These are phyloP conservation scores for Andrena cerasifolii DNA, from an alignment of 1,140 invertebrate genomes.

Conservation along the genomic window DNA sequence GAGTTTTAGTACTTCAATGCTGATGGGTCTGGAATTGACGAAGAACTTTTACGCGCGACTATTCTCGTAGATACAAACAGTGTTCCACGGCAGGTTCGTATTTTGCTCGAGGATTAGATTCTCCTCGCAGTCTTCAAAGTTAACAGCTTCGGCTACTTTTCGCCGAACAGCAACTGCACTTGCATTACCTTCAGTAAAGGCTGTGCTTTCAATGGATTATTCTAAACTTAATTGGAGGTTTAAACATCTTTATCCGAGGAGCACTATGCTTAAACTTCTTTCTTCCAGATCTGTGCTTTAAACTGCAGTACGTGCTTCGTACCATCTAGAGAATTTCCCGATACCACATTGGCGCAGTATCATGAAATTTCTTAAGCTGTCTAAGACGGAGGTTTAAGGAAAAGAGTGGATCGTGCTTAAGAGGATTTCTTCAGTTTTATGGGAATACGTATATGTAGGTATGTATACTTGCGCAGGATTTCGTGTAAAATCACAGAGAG, in stretches of 20 bases:
- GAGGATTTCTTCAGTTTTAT: not conserved
- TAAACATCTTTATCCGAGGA: too few relatives aligned
- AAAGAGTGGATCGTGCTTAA: constrained; percentile 1
- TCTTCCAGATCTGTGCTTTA: not conserved
- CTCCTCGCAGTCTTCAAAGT: too few relatives aligned
- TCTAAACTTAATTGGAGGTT: too few relatives aligned
- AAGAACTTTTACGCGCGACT: not conserved
- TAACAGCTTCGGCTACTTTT: too few relatives aligned
- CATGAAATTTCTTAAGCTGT: constrained; percentile 1
- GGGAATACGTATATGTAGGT: not conserved
- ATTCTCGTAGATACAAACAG: not conserved
- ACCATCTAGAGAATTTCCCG: not conserved
- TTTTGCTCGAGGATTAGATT: not conserved
- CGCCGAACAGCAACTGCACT: too few relatives aligned
- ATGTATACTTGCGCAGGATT: not conserved
- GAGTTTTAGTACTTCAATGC: too few relatives aligned
- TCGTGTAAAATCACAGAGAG: not conserved
- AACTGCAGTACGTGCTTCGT: too few relatives aligned
- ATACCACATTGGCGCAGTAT: not conserved
- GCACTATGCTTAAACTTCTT: not conserved
- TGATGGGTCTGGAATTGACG: not conserved
- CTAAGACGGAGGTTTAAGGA: not conserved
- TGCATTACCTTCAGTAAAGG: too few relatives aligned
- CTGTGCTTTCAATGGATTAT: too few relatives aligned
- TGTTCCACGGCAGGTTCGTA: not conserved